Base-by-base conservation (phyloP, 2,888 invertebrate species). In the Tetrapedia diversipes region DNA sequence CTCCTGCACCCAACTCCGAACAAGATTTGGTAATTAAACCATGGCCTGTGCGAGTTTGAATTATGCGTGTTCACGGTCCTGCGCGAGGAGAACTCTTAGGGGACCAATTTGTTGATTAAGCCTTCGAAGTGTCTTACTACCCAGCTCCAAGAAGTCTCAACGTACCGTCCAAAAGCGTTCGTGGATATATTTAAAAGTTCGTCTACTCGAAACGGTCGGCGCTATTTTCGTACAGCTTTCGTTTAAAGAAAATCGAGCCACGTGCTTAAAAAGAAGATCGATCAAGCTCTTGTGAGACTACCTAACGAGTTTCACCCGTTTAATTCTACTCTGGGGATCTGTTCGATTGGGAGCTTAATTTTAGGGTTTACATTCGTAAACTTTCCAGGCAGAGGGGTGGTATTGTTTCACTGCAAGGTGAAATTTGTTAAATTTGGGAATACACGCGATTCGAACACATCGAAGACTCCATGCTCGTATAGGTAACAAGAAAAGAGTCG, bases 21-120 rank as follows among this genome's bases (percentile, higher is more conserved):
- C 89, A 88, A 89, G 90, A 89, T 90, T 86, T 83, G 86, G 87
- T 90, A 90, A 91, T 91, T 91, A 90, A 88, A 90, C 86, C 86
- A 87, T 84, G 86, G 88, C 83, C 79, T 83, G 79, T 79, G 86
- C 85, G 90, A 91, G 89, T 90, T 90, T 90, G 90, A 91, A 90
- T 90, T 89, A 90, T 89, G 89, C 86, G 84, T 86, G 86, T 87
- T 86, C 83, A 83, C 76, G 76, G 82, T 60, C 79, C 72, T 77
- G 78, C 80, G 78, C 71, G n/a, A 73, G 65, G 82, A 57, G 78
- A 84, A 84, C 84, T 86, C 90, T 86, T 88, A 34, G 57, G 89
- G 89, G 90, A 85, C 85, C 88, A 80, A 87, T 90, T 86, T 84
- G 89, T 89, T 89, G 88, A 90, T 90, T 90, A 90, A 89, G 84